Conservation (phyloP, 2,797 vertebrate species). For the Morus bassanus region DNA sequence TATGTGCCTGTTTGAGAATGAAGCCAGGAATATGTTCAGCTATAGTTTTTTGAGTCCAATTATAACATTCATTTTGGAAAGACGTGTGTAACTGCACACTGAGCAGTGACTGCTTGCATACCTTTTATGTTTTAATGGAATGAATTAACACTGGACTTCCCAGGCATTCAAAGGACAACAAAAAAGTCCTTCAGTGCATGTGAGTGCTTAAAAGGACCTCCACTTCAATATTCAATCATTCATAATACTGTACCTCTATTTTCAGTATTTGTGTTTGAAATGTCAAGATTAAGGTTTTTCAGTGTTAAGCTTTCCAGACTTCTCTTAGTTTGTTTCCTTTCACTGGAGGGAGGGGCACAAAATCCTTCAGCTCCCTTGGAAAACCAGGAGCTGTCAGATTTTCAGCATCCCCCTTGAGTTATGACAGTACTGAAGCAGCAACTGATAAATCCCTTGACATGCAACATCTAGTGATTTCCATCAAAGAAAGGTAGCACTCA, state of each 20-base stretch:
- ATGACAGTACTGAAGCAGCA: background rate
- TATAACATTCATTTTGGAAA: background rate
- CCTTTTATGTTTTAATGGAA: background rate
- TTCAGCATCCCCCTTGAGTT: background rate
- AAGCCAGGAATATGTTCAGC: background rate
- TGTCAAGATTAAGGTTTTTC: background rate
- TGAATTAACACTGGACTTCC: background rate
- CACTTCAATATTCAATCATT: background rate
- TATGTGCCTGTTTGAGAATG: background rate
- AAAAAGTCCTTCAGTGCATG: background rate
- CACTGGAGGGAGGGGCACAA: background rate
- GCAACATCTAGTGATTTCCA: slow-evolving; percentile 8
- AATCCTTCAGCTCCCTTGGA: background rate
- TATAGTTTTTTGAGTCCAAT: background rate
- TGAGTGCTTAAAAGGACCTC: background rate
- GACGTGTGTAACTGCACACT: background rate
- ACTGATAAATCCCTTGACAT: slow-evolving; percentile 10
- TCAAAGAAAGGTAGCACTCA: background rate
- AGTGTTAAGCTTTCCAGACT: background rate
- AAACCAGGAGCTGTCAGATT: background rate
- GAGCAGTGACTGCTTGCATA: background rate
- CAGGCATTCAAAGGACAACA: background rate
- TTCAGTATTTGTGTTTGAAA: background rate
- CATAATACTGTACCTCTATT: background rate
- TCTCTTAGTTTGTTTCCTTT: background rate